Conservation (phyloP, 2,797 vertebrate species). For the Muscicapa comitata region DNA sequence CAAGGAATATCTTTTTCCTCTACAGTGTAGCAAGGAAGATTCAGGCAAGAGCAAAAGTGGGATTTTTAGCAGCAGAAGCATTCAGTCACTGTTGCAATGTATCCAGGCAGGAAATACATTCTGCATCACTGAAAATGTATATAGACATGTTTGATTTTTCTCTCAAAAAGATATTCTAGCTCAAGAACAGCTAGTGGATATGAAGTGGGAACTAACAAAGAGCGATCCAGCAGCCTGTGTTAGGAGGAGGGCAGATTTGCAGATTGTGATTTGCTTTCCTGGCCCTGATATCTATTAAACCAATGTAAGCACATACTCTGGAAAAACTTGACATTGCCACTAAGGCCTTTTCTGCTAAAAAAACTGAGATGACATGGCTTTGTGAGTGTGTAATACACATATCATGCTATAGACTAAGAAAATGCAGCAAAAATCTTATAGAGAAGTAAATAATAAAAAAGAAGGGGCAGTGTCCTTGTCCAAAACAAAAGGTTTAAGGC, state of each 20-base stretch:
- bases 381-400: not conserved
- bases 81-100: not conserved
- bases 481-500: not conserved
- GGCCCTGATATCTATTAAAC: not conserved
- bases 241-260: slow-evolving; percentile 1
- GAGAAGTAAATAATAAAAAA: not conserved
- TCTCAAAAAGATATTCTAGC: not conserved
- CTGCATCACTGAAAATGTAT: not conserved
- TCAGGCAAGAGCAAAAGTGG: not conserved
- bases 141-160: not conserved
- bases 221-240: not conserved
- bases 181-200: not conserved
- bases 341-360: not conserved
- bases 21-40: not conserved
- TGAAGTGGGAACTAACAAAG: not conserved
- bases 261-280: not conserved
- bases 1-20: not conserved
- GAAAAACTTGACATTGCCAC: not conserved
- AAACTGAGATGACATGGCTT: not conserved
- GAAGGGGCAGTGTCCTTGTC: not conserved
- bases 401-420: not conserved
- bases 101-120: not conserved
- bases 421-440: not conserved
- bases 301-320: not conserved
- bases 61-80: not conserved